Evolutionary conservation across 2,888 invertebrate species (phyloP), one percentile per base, ranked within the genome.

Genomic region (Limnephilus auricula): DNA sequence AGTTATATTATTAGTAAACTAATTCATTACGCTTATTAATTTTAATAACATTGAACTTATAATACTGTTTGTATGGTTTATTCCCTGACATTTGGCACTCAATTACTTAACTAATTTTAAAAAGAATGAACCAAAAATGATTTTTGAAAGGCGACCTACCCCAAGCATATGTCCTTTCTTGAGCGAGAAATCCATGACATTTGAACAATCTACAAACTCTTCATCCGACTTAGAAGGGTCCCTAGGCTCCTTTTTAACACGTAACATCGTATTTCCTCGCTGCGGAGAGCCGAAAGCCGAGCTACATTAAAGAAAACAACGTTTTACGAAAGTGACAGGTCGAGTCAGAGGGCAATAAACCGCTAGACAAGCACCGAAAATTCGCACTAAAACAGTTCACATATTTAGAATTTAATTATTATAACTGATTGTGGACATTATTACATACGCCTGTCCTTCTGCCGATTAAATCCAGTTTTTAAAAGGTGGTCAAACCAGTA

Each of bases 391-490:
- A 65, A 65, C 65, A 65, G 25, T 65, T 65, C 65, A n/a, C 65
- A 65, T 65, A 6, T 65, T 25, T 65, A 9, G 25, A 65, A 65
- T 25, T n/a, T 9, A 65, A 65, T 65, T 65, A 50, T 18, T 18
- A 65, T 65, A 65, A 65, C 25, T 65, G 65, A 65, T 65, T n/a
- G 65, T 2, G 25, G 65, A 25, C 65, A 65, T 85, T 37, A 85
- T 85, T 85, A 40, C 85, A 37, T 45, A 45, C 85, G 85, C 85
- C 85, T 85, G 37, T 40, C 18, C 40, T 40, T 45, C n/a, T 86
- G 30, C 86, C 86, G 86, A 50, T 86, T 25, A 86, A 86, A 65
- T 86, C 86, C 86, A 86, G 86, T 86, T 86, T 65, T 50, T 50
- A 65, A 34, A 50, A 86, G 50, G 86, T 50, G 86, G 86, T 86